Base-by-base conservation (phyloP, 2,888 invertebrate species). In the Nymphalis polychloros region DNA sequence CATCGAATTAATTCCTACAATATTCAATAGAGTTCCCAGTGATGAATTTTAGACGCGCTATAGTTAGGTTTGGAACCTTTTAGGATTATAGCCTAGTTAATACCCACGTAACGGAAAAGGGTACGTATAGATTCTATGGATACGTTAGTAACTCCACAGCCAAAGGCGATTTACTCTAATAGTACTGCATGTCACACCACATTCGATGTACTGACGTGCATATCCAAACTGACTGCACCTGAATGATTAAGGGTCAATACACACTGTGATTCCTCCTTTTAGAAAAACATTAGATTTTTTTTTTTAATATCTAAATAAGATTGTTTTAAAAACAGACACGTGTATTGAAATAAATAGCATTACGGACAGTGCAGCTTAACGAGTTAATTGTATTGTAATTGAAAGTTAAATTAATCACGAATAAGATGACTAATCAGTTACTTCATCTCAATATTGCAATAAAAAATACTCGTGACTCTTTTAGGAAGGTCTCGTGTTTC, bases 61-160 rank as follows among this genome's bases (percentile, higher is more conserved):
- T 59, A 64, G 59, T 59, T 64, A 59, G 50, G 27, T 31, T 55
- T 17, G 47, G 20, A 67, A 67, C 63, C 63, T 63, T 67, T 67
- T 63, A 63, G 67, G 59, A 63, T 63, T 66, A 66, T 53, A 66
- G 52, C 67, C 63, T 19, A 63, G 67, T 63, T 63, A 59, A 67
- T 67, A 63, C 46, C 63, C 27, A 50, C 41, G 59, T 46, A 53
- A 67, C 67, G 47, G 63, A 31, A 31, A 55, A 31, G 61, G 61
- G 27, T 59, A 10, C 47, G 67, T 52, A 50, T 52, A 55, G 53
- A 31, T 31, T 55, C 13, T 55, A 55, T 55, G 53, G 27, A 55
- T 23, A 52, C 52, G 67, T 57, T 59, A 52, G 27, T 52, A 27
- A 35, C 50, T 47, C 57, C 7, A 50, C 46, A 59, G 63, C 67